phyloP scores from a whole-genome alignment of 1,140 invertebrate genomes.

The Ostrea edulis region DNA sequence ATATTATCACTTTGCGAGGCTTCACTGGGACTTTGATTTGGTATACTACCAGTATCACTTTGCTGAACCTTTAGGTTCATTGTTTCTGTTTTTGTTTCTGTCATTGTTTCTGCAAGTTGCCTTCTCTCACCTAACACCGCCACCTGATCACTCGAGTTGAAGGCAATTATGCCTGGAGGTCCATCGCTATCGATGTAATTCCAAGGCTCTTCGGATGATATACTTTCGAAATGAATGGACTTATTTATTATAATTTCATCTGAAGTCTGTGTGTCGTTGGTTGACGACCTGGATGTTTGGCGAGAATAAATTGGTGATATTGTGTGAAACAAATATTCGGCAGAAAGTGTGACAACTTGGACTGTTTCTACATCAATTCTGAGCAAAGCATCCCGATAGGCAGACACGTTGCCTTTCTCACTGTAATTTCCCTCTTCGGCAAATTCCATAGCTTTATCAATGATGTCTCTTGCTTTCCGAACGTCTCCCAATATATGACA shows the following conservation, averaged over 20 bases:
- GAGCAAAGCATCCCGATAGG: neutral
- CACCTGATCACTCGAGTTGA: neutral
- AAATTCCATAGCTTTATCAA: neutral
- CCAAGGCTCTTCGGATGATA: neutral
- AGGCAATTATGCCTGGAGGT: neutral
- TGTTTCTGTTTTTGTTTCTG: too few relatives aligned
- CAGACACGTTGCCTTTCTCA: neutral
- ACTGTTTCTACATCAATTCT: neutral
- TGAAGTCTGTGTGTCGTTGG: neutral
- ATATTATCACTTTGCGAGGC: neutral
- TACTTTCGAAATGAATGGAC: neutral
- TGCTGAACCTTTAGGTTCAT: neutral
- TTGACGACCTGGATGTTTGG: conserved; percentile 1
- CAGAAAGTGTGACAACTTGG: neutral
- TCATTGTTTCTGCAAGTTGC: neutral
- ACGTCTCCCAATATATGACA: neutral
- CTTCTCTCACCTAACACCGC: neutral
- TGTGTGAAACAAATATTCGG: neutral
- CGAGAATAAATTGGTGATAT: conserved; percentile 7
- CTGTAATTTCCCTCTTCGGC: neutral
- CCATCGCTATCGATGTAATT: neutral
- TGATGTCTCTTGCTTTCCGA: neutral
- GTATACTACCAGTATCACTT: neutral
- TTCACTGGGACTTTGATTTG: neutral
- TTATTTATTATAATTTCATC: neutral